Base-by-base conservation (phyloP, 2,797 vertebrate genomes). In the Poeciliopsis gracilis region DNA sequence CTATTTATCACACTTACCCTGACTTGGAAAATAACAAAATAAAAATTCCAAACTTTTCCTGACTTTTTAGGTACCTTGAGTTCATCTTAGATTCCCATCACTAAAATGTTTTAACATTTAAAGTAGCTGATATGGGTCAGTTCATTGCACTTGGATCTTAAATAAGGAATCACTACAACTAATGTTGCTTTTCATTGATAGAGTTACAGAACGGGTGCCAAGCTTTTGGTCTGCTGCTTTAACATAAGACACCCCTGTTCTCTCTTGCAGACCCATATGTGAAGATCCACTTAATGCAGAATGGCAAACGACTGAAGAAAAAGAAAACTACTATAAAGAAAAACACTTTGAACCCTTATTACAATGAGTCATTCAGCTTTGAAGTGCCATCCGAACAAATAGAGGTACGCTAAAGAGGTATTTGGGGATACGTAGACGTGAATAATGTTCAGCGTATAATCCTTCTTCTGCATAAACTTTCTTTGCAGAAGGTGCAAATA, bases 281-380 rank as follows among this genome's bases (percentile, higher is more conserved):
- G 92, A 99, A 99, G 94, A 97, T 99, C 89, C 98, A 99, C 93
- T 96, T 99, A 94, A 98, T 98, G 97, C 98, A 98, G 91, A 99
- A 99, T 12, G 97, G 98, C 59, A 99, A 99, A 93, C 96, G 98
- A 81, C 96, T 99, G 90, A 99, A 99, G 96, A 99, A 99, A 94
- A 99, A 99, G 96, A 99, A 99, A 96, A 99, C 98, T 38, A 99
- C 97, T 7, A 98, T 97, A 92, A 99, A 99, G 93, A 99, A 99
- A 95, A 97, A 99, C 91, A 99, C 98, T 36, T 96, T 99, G 84
- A 99, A 99, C 94, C 98, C 98, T 45, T 99, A 99, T 91, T 99
- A 98, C 96, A 99, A 99, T 0, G 97, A 99, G 93, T 99, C 98
- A 16, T 99, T 99, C 96, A 99, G 98, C 95, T 99, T 99, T 93